phyloP scores from a whole-genome alignment of 2,113 vertebrate species.

The Serilophus lunatus region DNA sequence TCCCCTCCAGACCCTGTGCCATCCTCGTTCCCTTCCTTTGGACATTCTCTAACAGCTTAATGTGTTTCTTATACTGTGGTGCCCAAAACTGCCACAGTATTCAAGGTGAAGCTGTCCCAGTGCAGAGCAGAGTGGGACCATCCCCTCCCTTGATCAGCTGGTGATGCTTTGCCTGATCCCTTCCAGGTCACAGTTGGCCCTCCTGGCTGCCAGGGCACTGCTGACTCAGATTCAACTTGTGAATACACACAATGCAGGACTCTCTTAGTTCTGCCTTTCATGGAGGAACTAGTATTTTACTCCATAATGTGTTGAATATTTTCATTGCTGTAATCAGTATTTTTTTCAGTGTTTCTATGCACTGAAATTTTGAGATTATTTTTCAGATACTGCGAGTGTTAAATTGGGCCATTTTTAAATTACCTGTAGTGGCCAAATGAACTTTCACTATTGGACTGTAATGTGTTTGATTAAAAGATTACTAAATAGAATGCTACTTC shows the following conservation, averaged over 20 bases:
- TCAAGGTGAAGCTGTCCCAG: rapidly evolving
- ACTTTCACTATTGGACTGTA: neutral
- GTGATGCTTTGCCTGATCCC: rapidly evolving
- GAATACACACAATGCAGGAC: neutral
- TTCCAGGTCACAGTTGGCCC: rapidly evolving
- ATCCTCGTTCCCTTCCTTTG: neutral
- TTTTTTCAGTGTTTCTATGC: neutral
- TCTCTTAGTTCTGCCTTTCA: neutral
- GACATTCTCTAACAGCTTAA: neutral
- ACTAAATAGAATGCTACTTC: neutral
- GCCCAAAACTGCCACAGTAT: neutral
- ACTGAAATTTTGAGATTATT: neutral
- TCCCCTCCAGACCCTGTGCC: neutral
- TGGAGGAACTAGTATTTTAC: neutral
- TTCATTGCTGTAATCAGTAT: neutral
- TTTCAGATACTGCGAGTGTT: neutral
- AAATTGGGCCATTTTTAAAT: neutral
- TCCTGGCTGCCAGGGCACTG: neutral
- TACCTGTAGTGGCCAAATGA: neutral
- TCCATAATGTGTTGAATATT: neutral
- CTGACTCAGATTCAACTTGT: rapidly evolving
- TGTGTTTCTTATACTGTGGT: rapidly evolving
- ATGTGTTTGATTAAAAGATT: neutral
- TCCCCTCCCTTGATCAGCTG: rapidly evolving
- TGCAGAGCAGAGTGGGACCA: neutral